Percentiles rank a stretch among this genome's conserved stretches.
Conservation (phyloP, 2,797 vertebrate species). For the Scolopax rusticola region DNA sequence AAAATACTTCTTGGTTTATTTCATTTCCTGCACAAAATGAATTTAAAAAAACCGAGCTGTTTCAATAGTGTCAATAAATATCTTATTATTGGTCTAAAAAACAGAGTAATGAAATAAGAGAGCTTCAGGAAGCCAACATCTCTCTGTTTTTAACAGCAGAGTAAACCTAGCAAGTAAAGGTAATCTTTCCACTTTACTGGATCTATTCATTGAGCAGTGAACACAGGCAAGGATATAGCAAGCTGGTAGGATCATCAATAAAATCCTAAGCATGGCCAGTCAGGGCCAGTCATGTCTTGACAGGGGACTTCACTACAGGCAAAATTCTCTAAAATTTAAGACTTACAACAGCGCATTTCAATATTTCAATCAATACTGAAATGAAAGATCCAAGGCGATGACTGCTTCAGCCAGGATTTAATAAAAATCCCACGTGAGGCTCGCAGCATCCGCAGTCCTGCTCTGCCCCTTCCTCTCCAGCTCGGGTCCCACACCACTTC, state of each 20-base stretch:
- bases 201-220: background rate
- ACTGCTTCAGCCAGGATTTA: background rate
- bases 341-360: background rate
- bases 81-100: background rate
- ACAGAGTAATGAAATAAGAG: background rate
- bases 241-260: background rate
- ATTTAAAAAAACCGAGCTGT: background rate
- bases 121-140: background rate
- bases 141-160: background rate
- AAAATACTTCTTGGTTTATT: background rate
- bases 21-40: slow-evolving; percentile 13
- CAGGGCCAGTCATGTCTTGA: background rate
- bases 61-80: background rate
- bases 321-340: background rate
- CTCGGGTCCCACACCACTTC: background rate
- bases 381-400: background rate
- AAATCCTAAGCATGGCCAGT: background rate
- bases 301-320: background rate
- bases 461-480: background rate
- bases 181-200: background rate
- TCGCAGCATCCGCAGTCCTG: background rate
- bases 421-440: background rate
- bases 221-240: background rate
- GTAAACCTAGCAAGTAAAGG: background rate
- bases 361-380: background rate